Evolutionary conservation across 1,140 invertebrate genomes (phyloP).

Genomic region (Sipha flava): DNA sequence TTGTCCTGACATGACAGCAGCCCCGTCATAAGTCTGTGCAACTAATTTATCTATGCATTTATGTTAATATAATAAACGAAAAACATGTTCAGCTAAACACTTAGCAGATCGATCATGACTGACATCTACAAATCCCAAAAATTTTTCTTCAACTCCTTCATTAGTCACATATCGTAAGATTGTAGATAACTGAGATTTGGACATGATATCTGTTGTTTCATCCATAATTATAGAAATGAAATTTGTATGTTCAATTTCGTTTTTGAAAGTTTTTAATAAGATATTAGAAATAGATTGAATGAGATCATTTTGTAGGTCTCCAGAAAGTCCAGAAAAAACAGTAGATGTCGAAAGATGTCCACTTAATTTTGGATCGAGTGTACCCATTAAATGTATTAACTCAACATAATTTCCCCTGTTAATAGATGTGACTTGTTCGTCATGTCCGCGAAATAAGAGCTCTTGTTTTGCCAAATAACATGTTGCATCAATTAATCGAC

Average conservation of each 20-base stretch:
- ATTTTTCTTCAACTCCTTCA: conserved; percentile 47
- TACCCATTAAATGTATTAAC: not conserved
- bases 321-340: no score
- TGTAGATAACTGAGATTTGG: not conserved
- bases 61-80: no score
- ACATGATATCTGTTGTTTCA: not conserved
- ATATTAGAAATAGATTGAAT: no score
- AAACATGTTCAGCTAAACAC: no score
- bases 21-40: no score
- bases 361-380: not conserved
- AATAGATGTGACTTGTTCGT: not conserved
- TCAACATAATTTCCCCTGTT: not conserved
- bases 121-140: not conserved
- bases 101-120: not conserved
- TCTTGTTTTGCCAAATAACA: not conserved
- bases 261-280: not conserved
- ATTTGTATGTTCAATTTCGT: not conserved
- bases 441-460: not conserved
- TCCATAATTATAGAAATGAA: not conserved
- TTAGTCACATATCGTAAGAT: not conserved
- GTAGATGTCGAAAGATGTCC: not conserved
- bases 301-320: no score
- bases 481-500: not conserved
- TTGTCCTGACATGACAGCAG: conserved; percentile 30
- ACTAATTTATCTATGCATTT: no score